phyloP scores from a whole-genome alignment of 2,797 vertebrate genomes.

The Distichodus sexfasciatus region DNA sequence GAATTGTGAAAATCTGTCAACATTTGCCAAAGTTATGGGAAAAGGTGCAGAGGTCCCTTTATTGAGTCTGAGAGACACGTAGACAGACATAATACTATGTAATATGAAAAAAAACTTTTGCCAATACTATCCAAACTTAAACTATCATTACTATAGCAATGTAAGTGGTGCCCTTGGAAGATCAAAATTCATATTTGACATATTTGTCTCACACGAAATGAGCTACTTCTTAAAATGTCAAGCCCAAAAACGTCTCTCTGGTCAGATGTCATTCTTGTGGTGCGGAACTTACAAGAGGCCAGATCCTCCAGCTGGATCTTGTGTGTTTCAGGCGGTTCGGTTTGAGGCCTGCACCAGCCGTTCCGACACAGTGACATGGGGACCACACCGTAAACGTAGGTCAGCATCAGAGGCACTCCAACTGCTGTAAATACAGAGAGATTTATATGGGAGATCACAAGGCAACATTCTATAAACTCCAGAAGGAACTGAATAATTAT shows the following conservation, averaged over 20 bases:
- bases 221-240: not conserved
- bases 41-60: no score
- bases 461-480: no score
- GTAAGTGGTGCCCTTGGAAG: not conserved
- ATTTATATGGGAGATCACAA: no score
- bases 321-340: slow-evolving; percentile 65
- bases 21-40: no score
- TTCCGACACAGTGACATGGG: slow-evolving; percentile 83
- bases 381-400: slow-evolving; percentile 82
- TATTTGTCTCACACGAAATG: not conserved
- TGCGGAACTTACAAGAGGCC: slow-evolving; percentile 74
- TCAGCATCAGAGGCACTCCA: slow-evolving; percentile 84
- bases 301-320: slow-evolving; percentile 80
- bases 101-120: not conserved
- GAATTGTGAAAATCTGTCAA: no score
- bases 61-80: no score
- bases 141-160: not conserved
- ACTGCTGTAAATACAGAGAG: slow-evolving; percentile 65
- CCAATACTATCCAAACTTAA: not conserved
- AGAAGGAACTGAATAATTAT: not conserved
- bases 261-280: not conserved
- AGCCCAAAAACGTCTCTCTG: not conserved
- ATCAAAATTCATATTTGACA: not conserved
- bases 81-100: not conserved
- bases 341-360: slow-evolving; percentile 77